phyloP scores from a whole-genome alignment of 2,888 invertebrate genomes.

The Panopea generosa region DNA sequence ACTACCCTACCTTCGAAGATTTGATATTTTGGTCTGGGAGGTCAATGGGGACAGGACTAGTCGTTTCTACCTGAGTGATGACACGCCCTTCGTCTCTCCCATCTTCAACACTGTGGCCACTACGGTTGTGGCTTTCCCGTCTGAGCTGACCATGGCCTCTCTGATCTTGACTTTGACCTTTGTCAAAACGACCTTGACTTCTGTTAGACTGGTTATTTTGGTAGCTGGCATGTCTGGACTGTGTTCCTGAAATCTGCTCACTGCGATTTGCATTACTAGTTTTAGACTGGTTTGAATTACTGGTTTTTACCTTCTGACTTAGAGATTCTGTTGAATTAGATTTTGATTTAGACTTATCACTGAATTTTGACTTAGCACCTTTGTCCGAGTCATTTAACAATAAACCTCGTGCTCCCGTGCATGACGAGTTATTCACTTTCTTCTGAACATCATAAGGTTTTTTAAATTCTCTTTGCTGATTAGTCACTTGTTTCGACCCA shows the following conservation, averaged over 20 bases:
- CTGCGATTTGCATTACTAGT: not conserved
- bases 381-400: slow-evolving; percentile 26
- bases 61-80: slow-evolving; percentile 67
- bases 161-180: not conserved
- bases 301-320: slow-evolving; percentile 22
- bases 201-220: not conserved
- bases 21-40: slow-evolving; percentile 4
- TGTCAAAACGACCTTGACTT: not conserved
- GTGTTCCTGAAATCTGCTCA: not conserved
- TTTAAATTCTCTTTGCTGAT: slow-evolving; percentile 47
- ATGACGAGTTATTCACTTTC: slow-evolving; percentile 6
- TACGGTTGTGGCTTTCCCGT: slow-evolving; percentile 30
- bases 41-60: slow-evolving; percentile 51
- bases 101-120: slow-evolving; percentile 41
- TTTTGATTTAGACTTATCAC: slow-evolving; percentile 43
- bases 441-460: slow-evolving; percentile 50
- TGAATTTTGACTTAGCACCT: slow-evolving; percentile 28
- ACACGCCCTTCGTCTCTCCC: slow-evolving; percentile 32
- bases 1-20: slow-evolving; percentile 26
- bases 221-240: slow-evolving; percentile 4
- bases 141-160: slow-evolving; percentile 14
- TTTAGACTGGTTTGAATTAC: slow-evolving; percentile 3
- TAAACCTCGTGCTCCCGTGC: slow-evolving; percentile 30
- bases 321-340: slow-evolving; percentile 42
- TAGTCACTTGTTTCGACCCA: slow-evolving; percentile 17